Base-by-base conservation (phyloP, 2,113 vertebrate species). In the Solenodon paradoxus region DNA sequence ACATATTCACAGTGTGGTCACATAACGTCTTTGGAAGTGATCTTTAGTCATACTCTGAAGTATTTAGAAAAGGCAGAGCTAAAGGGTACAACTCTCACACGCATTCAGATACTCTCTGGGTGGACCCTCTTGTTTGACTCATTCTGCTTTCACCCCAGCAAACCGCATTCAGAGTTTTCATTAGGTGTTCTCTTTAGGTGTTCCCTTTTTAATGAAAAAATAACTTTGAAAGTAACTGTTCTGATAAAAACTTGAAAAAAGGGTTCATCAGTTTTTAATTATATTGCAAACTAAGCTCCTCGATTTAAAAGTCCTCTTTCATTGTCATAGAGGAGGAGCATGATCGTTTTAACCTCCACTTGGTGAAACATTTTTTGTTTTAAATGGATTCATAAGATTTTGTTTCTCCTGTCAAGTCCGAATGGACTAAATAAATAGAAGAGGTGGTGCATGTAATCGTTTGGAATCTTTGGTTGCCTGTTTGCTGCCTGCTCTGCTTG, bases 401-500 rank as follows among this genome's bases (percentile, higher is more conserved):
- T 38, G 2, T 19, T 91, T 96, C 72, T 69, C 45, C 24, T 90
- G 61, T 92, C 26, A 26, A 51, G 20, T 95, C 9, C 92, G 42
- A 90, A 47, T 86, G 28, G 57, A 88, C 90, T 92, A 59, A 94
- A 95, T 49, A 87, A 63, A 80, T 78, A 61, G 42, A 79, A 94
- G 63, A 42, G 26, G 80, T 12, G 24, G 2, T 95, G 96, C 97
- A 97, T 97, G 97, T 90, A 40, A 77, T 80, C n/a, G 55, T 92
- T 74, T 55, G 71, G 66, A 66, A 22, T 42, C 92, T 74, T 64
- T 40, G 32, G 61, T 59, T 95, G 96, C 96, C 96, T 97, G 80
- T 95, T 68, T 88, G 90, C 90, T 97, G 94, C 97, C 94, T 97
- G 96, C 92, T 92, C 5, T 84, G 69, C 51, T 63, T 88, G 92